Evolutionary conservation across 1,140 invertebrate species (phyloP).

Genomic region (Saxidomus purpurata): DNA sequence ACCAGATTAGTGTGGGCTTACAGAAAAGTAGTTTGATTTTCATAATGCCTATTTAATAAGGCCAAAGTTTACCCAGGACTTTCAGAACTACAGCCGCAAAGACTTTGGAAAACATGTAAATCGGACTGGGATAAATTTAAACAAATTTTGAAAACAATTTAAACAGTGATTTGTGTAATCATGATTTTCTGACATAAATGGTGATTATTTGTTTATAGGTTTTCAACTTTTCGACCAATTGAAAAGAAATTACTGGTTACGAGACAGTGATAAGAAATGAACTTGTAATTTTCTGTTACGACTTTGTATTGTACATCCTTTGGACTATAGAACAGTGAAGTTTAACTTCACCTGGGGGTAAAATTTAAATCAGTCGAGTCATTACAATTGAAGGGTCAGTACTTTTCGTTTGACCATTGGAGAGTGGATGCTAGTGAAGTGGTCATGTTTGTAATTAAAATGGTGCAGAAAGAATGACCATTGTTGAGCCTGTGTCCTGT

Average conservation of each 20-base stretch:
- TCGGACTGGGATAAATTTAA: background rate
- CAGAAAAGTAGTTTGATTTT: constrained; percentile 56
- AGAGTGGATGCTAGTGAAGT: constrained; percentile 45
- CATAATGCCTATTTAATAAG: constrained; percentile 64
- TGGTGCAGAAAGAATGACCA: constrained; percentile 34
- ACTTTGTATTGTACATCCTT: constrained; percentile 7
- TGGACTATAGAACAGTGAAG: background rate
- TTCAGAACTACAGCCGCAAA: background rate
- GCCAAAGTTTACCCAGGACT: constrained; percentile 51
- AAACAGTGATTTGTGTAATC: background rate
- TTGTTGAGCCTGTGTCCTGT: constrained; percentile 15
- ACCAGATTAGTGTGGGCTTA: constrained; percentile 57
- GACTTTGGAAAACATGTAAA: background rate
- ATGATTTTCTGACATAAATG: background rate
- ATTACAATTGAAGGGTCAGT: constrained; percentile 45
- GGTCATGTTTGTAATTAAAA: constrained; percentile 45
- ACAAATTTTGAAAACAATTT: background rate
- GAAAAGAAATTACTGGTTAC: constrained; percentile 48
- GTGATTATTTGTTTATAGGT: constrained; percentile 49
- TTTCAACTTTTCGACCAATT: constrained; percentile 30
- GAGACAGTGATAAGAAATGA: constrained; percentile 27
- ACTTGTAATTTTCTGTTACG: constrained; percentile 25
- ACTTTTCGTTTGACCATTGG: constrained; percentile 39
- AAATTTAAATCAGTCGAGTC: constrained; percentile 58
- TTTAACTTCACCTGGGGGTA: constrained; percentile 27